phyloP scores from a whole-genome alignment of 2,797 vertebrate species.

The Hypotaenidia philippensis region DNA sequence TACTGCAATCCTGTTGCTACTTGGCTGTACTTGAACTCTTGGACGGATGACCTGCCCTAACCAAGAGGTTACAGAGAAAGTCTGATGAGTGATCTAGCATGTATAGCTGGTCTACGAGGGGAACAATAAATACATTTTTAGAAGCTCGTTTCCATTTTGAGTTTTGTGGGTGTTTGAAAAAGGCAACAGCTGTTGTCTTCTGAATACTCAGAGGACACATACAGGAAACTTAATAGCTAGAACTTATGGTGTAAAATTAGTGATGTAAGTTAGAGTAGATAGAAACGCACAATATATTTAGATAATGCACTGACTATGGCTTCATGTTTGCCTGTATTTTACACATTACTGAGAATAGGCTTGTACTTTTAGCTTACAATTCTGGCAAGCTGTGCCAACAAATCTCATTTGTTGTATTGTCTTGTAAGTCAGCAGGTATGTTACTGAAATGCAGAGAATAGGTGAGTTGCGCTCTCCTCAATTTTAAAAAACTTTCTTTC shows the following conservation, averaged over 20 bases:
- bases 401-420: not conserved
- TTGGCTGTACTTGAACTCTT: not conserved
- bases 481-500: not conserved
- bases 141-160: not conserved
- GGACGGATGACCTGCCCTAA: fast-evolving
- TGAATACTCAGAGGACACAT: not conserved
- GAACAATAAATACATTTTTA: not conserved
- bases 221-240: not conserved
- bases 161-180: not conserved
- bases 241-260: not conserved
- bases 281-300: too few relatives aligned
- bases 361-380: not conserved
- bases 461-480: not conserved
- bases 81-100: not conserved
- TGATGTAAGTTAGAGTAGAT: not conserved
- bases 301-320: not conserved
- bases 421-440: not conserved
- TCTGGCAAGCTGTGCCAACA: not conserved
- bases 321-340: not conserved
- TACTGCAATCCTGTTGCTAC: not conserved
- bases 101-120: fast-evolving
- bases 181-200: not conserved
- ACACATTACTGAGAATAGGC: not conserved
- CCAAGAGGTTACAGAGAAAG: not conserved
- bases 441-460: not conserved